Evolutionary conservation across 2,797 vertebrate species (phyloP), one percentile per base, ranked within the genome.

Genomic region (Threskiornis aethiopicus): DNA sequence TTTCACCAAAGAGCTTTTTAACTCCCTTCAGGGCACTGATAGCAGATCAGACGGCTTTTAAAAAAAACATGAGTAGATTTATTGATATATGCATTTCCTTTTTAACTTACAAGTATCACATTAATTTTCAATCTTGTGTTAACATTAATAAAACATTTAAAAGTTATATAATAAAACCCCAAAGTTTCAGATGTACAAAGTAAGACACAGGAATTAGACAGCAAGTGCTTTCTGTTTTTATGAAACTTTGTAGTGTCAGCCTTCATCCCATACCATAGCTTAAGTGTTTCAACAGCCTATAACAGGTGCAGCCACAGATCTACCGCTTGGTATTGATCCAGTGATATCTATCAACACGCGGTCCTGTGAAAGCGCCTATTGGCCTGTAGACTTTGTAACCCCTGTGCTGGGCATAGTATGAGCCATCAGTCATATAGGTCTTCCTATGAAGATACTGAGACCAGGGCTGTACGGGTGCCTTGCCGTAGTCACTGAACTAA

Each of bases 311-410:
- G 73, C 42, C 81, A 7, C 10, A 11, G 46, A 4, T 18, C 94
- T 96, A 98, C 7, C 98, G 96, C 84, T 97, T 98, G 80, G 98
- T 98, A 95, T 99, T 99, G 97, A 99, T 98, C 99, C 99, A 99
- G 96, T 99, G 99, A 97, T 99, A 99, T 73, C 99, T 98, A 97
- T 99, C 99, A 3, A 99, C 86, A 0, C 98, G 98, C 1, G 98
- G 99, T 52, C 98, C 98, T 1, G 94, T 29, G 59, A 99, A 98
- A 26, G 97, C 90, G 11, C 98, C 97, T 0, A 93, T 80, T 33
- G 98, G 92, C 31, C 98, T 96, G 71, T 97, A 98, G 80, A 87
- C 58, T 92, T 98, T 99, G 92, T 98, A 98, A 31, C 61, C 55
- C 85, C 98, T 99, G 96, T 97, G 98, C 84, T 73, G 77, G 16